Percentiles rank a stretch among this genome's conserved stretches.
Conservation (phyloP, 2,888 invertebrate species). For the Apotomis betuletana region DNA sequence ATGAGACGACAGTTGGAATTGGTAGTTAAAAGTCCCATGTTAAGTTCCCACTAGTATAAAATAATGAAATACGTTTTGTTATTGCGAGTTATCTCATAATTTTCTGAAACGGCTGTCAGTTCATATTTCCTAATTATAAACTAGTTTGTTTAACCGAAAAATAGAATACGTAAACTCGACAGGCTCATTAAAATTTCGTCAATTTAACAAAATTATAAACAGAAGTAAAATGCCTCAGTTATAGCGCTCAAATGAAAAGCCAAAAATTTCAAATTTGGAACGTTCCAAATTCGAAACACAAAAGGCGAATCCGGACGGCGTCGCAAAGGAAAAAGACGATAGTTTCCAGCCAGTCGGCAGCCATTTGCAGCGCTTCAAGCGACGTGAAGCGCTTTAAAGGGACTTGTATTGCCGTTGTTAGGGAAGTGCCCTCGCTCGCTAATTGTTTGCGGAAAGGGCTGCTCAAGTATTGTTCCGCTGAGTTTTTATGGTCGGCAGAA, state of each 20-base stretch:
- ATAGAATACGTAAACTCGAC: background rate
- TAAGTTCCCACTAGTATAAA: constrained; percentile 54
- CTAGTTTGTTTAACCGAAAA: background rate
- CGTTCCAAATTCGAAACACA: constrained; percentile 64
- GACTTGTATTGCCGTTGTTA: constrained; percentile 74
- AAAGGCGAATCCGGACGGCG: constrained; percentile 63
- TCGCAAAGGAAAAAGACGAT: constrained; percentile 73
- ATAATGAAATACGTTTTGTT: constrained; percentile 56
- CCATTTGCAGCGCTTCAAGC: constrained; percentile 57
- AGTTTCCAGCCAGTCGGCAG: constrained; percentile 74
- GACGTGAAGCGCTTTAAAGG: constrained; percentile 55
- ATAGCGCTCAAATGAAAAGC: constrained; percentile 41
- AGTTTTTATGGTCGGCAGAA: constrained; percentile 67
- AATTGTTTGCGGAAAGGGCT: constrained; percentile 83
- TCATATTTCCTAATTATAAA: constrained; percentile 13
- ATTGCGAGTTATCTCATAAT: constrained; percentile 42
- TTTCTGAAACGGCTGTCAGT: background rate
- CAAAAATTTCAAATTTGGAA: constrained; percentile 41
- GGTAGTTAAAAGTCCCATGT: constrained; percentile 64
- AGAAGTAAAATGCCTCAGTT: constrained; percentile 16
- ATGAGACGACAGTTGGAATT: constrained; percentile 64
- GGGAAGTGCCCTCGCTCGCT: constrained; percentile 74
- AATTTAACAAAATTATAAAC: constrained; percentile 12
- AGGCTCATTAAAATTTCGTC: constrained; percentile 17
- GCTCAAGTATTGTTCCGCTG: constrained; percentile 73